Conservation (phyloP, 2,888 invertebrate species). For the Apomyelois bistriatella region DNA sequence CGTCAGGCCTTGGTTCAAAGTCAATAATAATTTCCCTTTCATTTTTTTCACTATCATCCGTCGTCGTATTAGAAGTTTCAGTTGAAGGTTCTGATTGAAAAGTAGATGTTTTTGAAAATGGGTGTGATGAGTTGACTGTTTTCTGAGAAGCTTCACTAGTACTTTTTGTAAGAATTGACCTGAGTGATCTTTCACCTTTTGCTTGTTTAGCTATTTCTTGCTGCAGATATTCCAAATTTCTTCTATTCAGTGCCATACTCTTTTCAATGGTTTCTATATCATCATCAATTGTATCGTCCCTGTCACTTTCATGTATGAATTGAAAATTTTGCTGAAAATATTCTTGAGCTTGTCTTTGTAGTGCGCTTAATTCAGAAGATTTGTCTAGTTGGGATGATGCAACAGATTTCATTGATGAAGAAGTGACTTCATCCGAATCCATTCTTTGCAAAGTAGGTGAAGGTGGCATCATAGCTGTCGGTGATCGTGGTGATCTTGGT, state of each 20-base stretch:
- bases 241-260: conserved; percentile 74
- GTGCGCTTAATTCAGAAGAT: conserved; percentile 62
- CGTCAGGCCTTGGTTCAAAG: conserved; percentile 87
- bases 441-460: conserved; percentile 69
- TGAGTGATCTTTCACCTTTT: conserved; percentile 57
- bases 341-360: conserved; percentile 70
- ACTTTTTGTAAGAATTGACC: conserved; percentile 68
- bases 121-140: conserved; percentile 61
- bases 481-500: conserved; percentile 85
- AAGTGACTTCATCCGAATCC: conserved; percentile 68
- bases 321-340: conserved; percentile 77
- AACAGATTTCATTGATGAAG: conserved; percentile 64
- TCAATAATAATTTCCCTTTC: conserved; percentile 92
- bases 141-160: conserved; percentile 70
- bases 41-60: conserved; percentile 80
- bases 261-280: conserved; percentile 75
- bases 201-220: conserved; percentile 76
- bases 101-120: conserved; percentile 71
- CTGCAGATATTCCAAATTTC: conserved; percentile 72
- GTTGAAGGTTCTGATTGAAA: conserved; percentile 77
- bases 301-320: conserved; percentile 75
- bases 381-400: conserved; percentile 67
- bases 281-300: conserved; percentile 75
- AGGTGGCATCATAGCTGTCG: conserved; percentile 68
- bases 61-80: conserved; percentile 73